Evolutionary conservation across 2,888 invertebrate genomes (phyloP), one percentile per base, ranked within the genome.

Genomic region (Lasioglossum oenotherae): DNA sequence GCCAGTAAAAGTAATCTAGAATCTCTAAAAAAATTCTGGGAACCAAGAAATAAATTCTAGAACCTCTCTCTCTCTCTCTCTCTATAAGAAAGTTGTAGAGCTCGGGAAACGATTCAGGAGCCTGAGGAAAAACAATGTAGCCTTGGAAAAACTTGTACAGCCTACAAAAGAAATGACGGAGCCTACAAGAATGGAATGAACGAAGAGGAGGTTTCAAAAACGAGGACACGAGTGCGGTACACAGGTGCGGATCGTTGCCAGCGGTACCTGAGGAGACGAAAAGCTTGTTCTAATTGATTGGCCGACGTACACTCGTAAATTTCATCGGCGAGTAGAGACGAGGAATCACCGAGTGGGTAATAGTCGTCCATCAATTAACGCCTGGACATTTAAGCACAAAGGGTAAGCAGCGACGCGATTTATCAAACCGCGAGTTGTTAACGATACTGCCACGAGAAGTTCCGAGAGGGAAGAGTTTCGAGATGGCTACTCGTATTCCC

Each of bases 401-500:
- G 41, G 46, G 31, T 69, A 49, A 19, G 27, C 44, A n/a, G 12
- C 41, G 19, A 71, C 74, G 74, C 78, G 74, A 84, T 84, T 82
- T 83, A 84, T 84, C 84, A 78, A 78, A 57, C 41, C 38, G 60
- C 74, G 83, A 84, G 83, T 41, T 31, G 77, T 83, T 82, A 74
- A 83, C 78, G 78, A 83, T 83, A 83, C 76, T 83, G 74, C 71
- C 60, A 44, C 38, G 38, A 78, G 53, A 83, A 38, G 60, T 41
- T 27, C 35, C 71, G 44, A 49, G 69, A 41, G 69, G 44, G 41
- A 72, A 74, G 57, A 74, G 60, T 74, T 78, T 75, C 84, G 78
- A 83, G 71, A 74, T 64, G 83, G 83, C 83, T 60, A 84, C 83
- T 84, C 78, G 83, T 84, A 84, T 82, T 84, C 83, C 83, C 84